Conservation (phyloP, 2,888 invertebrate species). For the Lacanobia wlatinum region DNA sequence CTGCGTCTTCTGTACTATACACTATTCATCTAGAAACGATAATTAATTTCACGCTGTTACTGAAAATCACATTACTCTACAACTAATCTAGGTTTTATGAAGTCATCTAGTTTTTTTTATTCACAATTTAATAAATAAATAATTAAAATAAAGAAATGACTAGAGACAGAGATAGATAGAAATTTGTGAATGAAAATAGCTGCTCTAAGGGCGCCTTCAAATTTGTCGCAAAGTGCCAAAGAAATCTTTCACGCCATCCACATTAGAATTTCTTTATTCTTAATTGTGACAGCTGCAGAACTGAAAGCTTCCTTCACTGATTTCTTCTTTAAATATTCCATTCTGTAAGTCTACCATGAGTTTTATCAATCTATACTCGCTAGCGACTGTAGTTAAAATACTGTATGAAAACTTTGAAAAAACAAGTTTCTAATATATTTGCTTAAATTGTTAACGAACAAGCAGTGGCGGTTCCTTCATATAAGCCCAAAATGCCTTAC, state of each 20-base stretch:
- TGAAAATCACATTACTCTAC: slow-evolving; percentile 21
- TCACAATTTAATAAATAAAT: slow-evolving; percentile 22
- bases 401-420: no score
- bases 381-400: no score
- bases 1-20: slow-evolving; percentile 33
- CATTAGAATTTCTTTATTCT: neutral
- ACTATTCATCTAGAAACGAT: slow-evolving; percentile 51
- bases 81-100: slow-evolving; percentile 32
- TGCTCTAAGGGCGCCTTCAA: no score
- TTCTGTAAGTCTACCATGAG: no score
- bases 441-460: no score
- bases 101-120: slow-evolving; percentile 10
- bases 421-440: no score
- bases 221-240: no score
- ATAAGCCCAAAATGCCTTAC: no score
- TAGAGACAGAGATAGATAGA: slow-evolving; percentile 46
- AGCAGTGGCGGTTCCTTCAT: no score
- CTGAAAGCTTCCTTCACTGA: neutral
- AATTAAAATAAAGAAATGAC: slow-evolving; percentile 48
- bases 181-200: slow-evolving; percentile 10
- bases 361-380: no score
- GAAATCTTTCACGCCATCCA: neutral
- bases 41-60: slow-evolving; percentile 25
- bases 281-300: slow-evolving; percentile 1
- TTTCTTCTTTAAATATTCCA: neutral